A percentile compares a stretch with the other conserved stretches of the same genome.
phyloP scores from a whole-genome alignment of 1,140 invertebrate genomes.

The Coenobita brevimanus region DNA sequence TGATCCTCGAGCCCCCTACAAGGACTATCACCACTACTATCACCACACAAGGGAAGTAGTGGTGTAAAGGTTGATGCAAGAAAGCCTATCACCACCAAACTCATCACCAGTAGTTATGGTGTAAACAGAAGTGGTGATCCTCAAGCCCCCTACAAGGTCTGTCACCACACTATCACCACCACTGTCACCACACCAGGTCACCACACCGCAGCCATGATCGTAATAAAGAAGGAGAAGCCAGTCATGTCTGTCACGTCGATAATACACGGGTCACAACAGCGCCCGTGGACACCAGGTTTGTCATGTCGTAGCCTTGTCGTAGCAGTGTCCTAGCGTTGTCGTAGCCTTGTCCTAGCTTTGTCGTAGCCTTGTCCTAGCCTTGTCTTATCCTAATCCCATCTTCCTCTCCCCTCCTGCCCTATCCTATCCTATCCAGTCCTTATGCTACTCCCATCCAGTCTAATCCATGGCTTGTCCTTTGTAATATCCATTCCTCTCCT shows the following conservation, averaged over 20 bases:
- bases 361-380: not conserved
- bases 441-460: not conserved
- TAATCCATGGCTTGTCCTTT: not conserved
- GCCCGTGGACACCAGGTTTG: slow-evolving; percentile 49
- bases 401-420: not conserved
- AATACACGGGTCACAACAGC: slow-evolving; percentile 52
- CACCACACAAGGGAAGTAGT: not conserved
- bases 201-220: slow-evolving; percentile 35
- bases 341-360: not conserved
- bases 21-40: slow-evolving; percentile 21
- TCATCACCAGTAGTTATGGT: too few species aligned
- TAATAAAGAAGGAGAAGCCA: slow-evolving; percentile 59
- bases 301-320: too few species aligned
- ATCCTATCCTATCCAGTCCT: not conserved
- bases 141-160: not conserved
- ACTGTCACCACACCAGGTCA: too few species aligned
- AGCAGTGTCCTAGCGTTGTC: not conserved
- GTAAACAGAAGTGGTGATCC: too few species aligned
- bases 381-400: not conserved
- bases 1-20: too few species aligned
- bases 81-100: too few species aligned
- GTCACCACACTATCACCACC: slow-evolving; percentile 1
- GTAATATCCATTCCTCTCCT: not conserved
- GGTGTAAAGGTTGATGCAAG: too few species aligned
- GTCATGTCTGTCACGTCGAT: slow-evolving; percentile 57